phyloP scores from a whole-genome alignment of 2,113 vertebrate genomes.

The Charadrius vociferus region DNA sequence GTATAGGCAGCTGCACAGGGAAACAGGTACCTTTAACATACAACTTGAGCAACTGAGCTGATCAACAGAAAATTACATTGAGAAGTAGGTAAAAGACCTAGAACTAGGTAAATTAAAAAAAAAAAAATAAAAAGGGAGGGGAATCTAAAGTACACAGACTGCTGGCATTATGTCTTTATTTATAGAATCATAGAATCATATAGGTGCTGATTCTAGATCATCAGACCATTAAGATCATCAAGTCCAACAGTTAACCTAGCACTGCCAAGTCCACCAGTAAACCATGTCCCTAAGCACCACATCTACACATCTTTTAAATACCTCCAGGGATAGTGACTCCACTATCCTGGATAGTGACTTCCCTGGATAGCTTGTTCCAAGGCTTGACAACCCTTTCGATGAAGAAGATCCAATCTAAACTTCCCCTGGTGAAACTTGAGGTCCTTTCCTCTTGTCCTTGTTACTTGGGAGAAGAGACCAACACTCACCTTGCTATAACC shows the following conservation, averaged over 20 bases:
- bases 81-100: neutral
- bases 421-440: neutral
- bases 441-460: neutral
- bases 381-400: neutral
- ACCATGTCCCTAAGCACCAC: neutral
- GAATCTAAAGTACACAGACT: neutral
- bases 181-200: neutral
- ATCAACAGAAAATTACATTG: neutral
- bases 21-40: neutral
- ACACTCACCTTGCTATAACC: neutral
- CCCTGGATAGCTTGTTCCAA: neutral
- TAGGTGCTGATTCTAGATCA: neutral
- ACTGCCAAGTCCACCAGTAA: neutral
- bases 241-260: neutral
- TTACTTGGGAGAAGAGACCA: neutral
- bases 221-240: neutral
- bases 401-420: neutral
- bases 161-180: neutral
- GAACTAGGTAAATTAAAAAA: accelerated
- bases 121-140: accelerated
- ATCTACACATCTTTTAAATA: neutral
- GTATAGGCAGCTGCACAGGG: neutral
- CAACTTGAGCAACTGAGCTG: neutral
- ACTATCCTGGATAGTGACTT: too few relatives aligned
- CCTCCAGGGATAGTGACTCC: neutral